Conservation (phyloP, 2,797 vertebrate species). For the Acanthopagrus latus region DNA sequence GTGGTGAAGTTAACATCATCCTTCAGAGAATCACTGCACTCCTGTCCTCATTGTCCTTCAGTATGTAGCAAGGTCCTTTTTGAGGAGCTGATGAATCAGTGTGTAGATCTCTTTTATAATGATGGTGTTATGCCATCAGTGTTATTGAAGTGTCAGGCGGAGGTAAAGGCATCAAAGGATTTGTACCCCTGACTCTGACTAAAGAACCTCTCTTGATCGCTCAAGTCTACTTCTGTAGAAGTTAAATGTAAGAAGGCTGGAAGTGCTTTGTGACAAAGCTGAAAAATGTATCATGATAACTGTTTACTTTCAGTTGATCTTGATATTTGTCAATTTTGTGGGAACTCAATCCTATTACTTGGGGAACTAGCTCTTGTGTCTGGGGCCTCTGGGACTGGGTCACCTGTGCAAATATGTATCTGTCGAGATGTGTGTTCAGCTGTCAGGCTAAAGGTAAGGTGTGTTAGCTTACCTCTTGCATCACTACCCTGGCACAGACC, state of each 20-base stretch:
- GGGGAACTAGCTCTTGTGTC: too few species aligned
- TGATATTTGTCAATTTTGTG: too few species aligned
- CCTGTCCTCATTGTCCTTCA: conserved; percentile 42
- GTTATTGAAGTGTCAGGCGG: conserved; percentile 8
- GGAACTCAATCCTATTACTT: too few species aligned
- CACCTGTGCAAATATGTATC: too few species aligned
- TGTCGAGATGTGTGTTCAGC: neutral
- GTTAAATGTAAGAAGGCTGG: too few species aligned
- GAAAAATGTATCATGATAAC: too few species aligned
- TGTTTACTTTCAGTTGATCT: too few species aligned
- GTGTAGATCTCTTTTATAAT: conserved; percentile 9
- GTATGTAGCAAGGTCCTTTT: conserved; percentile 2
- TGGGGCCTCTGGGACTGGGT: too few species aligned
- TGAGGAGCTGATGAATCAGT: conserved; percentile 29
- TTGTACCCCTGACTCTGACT: neutral
- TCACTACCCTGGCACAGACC: too few species aligned
- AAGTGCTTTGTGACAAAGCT: too few species aligned
- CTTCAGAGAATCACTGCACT: conserved; percentile 40
- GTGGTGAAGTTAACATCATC: conserved; percentile 42
- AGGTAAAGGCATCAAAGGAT: neutral
- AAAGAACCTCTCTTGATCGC: neutral
- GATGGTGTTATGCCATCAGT: neutral
- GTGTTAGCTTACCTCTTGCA: neutral
- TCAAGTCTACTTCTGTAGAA: neutral
- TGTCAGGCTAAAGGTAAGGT: neutral